A percentile compares a stretch with the other conserved stretches of the same genome.
Evolutionary conservation across 2,113 vertebrate genomes (phyloP).

Genomic region (Ochotona princeps): DNA sequence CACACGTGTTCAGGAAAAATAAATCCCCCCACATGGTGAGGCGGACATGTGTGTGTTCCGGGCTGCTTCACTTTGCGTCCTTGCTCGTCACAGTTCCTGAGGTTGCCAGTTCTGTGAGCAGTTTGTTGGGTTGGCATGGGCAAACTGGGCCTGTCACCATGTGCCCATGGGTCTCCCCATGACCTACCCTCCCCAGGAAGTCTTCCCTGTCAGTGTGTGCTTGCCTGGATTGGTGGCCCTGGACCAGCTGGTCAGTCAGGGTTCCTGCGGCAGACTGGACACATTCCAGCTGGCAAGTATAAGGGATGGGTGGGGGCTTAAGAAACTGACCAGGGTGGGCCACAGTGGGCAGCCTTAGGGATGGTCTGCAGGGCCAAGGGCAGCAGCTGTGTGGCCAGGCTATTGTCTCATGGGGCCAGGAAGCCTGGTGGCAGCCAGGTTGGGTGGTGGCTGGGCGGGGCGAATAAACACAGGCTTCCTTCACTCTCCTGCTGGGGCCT

Average conservation of each 20-base stretch:
- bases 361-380: no score
- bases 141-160: background rate
- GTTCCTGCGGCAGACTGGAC: background rate
- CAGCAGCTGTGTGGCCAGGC: background rate
- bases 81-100: background rate
- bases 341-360: no score
- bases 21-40: slow-evolving; percentile 55
- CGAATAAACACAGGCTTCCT: slow-evolving; percentile 4
- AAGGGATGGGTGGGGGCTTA: background rate
- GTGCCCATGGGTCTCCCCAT: background rate
- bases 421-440: no score
- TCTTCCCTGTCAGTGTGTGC: background rate
- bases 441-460: background rate
- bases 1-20: slow-evolving; percentile 59
- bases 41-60: background rate
- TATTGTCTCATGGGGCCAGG: no score
- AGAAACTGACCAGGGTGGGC: background rate
- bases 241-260: background rate
- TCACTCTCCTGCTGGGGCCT: background rate
- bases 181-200: background rate
- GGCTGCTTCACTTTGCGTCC: background rate
- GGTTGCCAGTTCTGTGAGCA: background rate
- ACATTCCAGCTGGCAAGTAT: background rate
- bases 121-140: background rate
- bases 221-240: no score